Base-by-base conservation (phyloP, 2,113 vertebrate species). In the Cnemophilus loriae region DNA sequence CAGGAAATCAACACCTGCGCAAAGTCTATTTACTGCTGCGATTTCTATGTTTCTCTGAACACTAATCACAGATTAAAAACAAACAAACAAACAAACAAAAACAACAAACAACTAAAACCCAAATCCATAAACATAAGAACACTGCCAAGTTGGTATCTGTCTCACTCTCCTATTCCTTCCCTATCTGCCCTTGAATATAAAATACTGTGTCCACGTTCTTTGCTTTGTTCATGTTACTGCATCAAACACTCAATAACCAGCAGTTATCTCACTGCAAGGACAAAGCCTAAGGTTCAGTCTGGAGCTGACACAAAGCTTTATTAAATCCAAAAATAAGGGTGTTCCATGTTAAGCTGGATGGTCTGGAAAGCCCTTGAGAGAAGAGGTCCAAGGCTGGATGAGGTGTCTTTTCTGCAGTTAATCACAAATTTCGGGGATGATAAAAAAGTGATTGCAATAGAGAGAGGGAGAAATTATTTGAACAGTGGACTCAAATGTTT, bases 61-160 rank as follows among this genome's bases (percentile, higher is more conserved):
- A 49, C 18, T 63, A 52, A 94, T 71, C 70, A 63, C 35, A 79
- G 74, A 91, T 55, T 5, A 1, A 3, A 24, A 75, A 49, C 35
- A 42, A 24, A 0, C 3, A 9, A 1, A 7, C 8, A 44, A 24
- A n/a, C n/a, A n/a, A n/a, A n/a, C n/a, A 42, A 16, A 10, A 44
- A 47, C 13, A 39, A 28, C 37, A 77, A 52, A 39, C 11, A 69
- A 22, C 7, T 3, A 3, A 60, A 87, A 65, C 6, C 1, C 22
- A 63, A 93, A 60, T 22, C 8, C 50, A 75, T 28, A 76, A 83
- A 75, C n/a, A 44, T 41, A 71, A 74, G 27, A 86, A 53, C n/a
- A 14, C 26, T 89, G 71, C 18, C 90, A 86, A 55, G 27, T 0
- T 86, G 30, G 3, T 71, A 27, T 68, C 37, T 44, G 26, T 49